These are phyloP conservation scores for Tokudaia tokunoshimensis DNA, from an alignment of 2,797 vertebrate genomes.

Conservation along the genomic window DNA sequence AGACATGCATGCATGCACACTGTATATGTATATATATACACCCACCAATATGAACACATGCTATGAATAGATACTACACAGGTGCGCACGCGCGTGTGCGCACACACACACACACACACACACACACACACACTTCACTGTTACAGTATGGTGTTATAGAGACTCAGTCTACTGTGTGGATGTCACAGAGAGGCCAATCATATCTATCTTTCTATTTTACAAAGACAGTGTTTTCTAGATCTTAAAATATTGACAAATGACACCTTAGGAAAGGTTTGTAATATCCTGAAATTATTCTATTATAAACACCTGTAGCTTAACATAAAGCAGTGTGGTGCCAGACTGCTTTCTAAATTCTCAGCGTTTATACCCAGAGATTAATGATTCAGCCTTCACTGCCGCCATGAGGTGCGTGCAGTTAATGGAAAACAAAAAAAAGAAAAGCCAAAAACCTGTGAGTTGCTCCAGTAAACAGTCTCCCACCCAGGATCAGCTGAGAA, in stretches of 20 bases:
- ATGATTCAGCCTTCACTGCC: background rate
- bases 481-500: background rate
- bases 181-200: background rate
- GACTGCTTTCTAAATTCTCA: background rate
- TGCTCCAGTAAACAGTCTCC: background rate
- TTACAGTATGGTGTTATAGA: background rate
- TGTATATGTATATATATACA: background rate
- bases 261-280: conserved; percentile 25
- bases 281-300: conserved; percentile 36
- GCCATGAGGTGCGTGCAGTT: background rate
- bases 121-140: background rate
- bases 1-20: background rate
- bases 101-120: background rate
- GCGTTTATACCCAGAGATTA: background rate
- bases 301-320: background rate
- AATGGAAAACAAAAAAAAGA: background rate
- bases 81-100: background rate
- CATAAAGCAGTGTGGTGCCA: background rate
- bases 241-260: conserved; percentile 1
- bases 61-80: background rate
- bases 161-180: background rate
- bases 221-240: conserved; percentile 44
- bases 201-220: conserved; percentile 42
- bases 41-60: background rate
- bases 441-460: background rate